Evolutionary conservation across 2,888 invertebrate species (phyloP).

Genomic region (Gymnoscelis rufifasciata): DNA sequence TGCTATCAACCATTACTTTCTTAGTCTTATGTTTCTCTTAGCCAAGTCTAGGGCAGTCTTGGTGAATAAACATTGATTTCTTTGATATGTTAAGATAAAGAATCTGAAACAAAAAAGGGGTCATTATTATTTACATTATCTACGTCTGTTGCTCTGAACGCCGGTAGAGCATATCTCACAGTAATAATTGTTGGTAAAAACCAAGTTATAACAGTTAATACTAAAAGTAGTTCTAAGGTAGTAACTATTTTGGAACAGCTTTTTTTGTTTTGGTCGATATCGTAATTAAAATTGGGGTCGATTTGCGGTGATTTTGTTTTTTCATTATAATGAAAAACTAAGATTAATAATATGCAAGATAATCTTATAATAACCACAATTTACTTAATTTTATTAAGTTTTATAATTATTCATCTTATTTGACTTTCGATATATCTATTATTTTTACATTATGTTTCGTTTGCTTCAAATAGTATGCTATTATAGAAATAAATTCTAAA

Average conservation of each 20-base stretch:
- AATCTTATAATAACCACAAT: no score
- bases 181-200: neutral
- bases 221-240: no score
- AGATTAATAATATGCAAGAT: no score
- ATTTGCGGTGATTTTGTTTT: no score
- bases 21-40: constrained; percentile 38
- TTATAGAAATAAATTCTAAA: no score
- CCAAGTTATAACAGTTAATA: neutral
- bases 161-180: neutral
- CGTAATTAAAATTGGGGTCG: neutral
- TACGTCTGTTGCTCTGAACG: neutral
- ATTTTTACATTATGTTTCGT: no score
- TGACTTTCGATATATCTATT: no score
- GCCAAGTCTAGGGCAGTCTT: constrained; percentile 43
- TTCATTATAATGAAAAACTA: no score
- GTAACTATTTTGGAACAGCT: no score
- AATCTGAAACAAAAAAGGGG: constrained; percentile 60
- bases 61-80: constrained; percentile 40
- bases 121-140: neutral
- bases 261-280: neutral
- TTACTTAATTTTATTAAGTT: no score
- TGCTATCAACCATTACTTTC: constrained; percentile 51
- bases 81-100: constrained; percentile 43
- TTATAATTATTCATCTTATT: no score
- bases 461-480: no score